Evolutionary conservation across 1,140 invertebrate genomes (phyloP).

Genomic region (Gonatopus flavifemur): DNA sequence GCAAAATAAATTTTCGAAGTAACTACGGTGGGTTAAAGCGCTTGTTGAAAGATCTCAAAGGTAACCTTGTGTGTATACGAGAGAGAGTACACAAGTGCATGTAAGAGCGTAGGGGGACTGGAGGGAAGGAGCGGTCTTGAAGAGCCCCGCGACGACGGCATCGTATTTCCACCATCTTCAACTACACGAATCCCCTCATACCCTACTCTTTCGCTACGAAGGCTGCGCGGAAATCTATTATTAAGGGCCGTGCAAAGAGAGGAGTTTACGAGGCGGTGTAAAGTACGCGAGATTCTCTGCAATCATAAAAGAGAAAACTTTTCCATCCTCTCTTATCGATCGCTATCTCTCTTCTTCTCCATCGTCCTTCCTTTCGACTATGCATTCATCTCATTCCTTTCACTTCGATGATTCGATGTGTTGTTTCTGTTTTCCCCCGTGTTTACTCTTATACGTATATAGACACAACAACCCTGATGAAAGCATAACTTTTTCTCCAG

Average conservation of each 20-base stretch:
- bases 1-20: conserved; percentile 34
- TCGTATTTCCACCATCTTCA: not conserved
- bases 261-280: conserved; percentile 35
- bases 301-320: conserved; percentile 35
- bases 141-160: not conserved
- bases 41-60: conserved; percentile 11
- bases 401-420: no score
- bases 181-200: not conserved
- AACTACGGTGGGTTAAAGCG: conserved; percentile 6
- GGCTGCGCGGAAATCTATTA: conserved; percentile 34
- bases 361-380: not conserved
- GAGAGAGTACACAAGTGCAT: no score
- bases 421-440: no score
- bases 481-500: no score
- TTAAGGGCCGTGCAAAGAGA: conserved; percentile 28
- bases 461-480: no score
- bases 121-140: no score
- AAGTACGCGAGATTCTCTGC: conserved; percentile 32
- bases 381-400: not conserved
- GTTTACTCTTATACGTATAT: not conserved
- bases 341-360: not conserved
- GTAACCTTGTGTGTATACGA: not conserved
- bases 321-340: conserved; percentile 7
- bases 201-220: conserved; percentile 6
- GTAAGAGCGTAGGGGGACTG: no score